These are phyloP conservation scores for Zele albiditarsus DNA, from an alignment of 2,888 invertebrate species.

Conservation along the genomic window DNA sequence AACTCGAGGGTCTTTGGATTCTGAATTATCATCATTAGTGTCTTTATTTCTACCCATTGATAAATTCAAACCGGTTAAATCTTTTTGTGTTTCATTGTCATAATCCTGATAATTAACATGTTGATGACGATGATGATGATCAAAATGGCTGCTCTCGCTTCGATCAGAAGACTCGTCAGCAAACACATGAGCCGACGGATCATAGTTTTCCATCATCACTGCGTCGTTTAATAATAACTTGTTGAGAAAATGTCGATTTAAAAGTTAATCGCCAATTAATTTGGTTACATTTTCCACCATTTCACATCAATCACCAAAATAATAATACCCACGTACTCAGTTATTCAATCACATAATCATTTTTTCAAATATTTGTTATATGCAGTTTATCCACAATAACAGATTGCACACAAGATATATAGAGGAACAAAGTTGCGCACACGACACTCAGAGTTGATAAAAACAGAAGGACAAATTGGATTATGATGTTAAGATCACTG, in stretches of 20 bases:
- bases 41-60: slow-evolving; percentile 55
- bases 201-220: slow-evolving; percentile 59
- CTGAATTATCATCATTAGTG: slow-evolving; percentile 35
- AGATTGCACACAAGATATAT: no score
- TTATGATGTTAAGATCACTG: slow-evolving; percentile 58
- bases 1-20: slow-evolving; percentile 55
- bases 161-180: slow-evolving; percentile 60
- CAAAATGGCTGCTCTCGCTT: slow-evolving; percentile 61
- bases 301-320: not conserved
- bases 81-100: slow-evolving; percentile 48
- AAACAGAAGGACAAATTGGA: slow-evolving; percentile 47
- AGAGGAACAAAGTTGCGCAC: no score
- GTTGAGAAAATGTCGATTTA: no score
- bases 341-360: no score
- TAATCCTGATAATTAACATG: slow-evolving; percentile 62
- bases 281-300: not conserved
- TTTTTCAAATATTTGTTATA: no score
- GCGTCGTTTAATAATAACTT: not conserved
- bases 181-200: slow-evolving; percentile 55
- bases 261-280: not conserved
- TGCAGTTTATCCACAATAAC: no score
- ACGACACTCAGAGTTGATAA: not conserved
- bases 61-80: slow-evolving; percentile 58
- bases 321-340: not conserved
- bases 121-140: slow-evolving; percentile 61